phyloP scores from a whole-genome alignment of 35 echinoderm and acorn worm genomes.

The Heliocidaris tuberculata region DNA sequence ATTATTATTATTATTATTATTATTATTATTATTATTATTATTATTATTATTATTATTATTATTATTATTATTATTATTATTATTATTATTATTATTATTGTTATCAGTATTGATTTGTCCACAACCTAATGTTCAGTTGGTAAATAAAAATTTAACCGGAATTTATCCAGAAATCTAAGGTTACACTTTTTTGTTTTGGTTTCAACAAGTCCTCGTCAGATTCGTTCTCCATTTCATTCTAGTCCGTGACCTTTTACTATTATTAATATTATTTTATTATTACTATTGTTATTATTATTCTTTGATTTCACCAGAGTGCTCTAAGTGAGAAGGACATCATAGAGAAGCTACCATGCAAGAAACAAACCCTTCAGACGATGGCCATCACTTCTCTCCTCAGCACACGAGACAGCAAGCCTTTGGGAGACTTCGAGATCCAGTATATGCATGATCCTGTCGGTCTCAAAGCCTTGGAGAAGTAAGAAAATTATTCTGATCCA shows the following conservation, averaged over 20 bases:
- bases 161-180: no score
- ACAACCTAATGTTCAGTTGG: no score
- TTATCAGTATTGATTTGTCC: no score
- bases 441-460: conserved; percentile 70
- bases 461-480: conserved; percentile 56
- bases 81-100: not conserved
- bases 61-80: not conserved
- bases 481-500: not conserved
- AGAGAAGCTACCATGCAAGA: conserved; percentile 60
- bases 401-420: conserved; percentile 61
- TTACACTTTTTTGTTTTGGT: no score
- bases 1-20: no score
- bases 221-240: not conserved
- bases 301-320: conserved; percentile 1
- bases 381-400: conserved; percentile 72
- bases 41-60: not conserved
- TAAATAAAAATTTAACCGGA: no score
- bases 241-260: not conserved
- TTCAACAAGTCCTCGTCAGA: no score
- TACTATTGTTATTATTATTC: not conserved
- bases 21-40: no score
- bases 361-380: conserved; percentile 60
- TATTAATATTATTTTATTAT: not conserved
- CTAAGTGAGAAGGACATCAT: conserved; percentile 69
- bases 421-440: conserved; percentile 79